Evolutionary conservation across 2,888 invertebrate species (phyloP), one percentile per base, ranked within the genome.

Genomic region (Heliothis peltigera): DNA sequence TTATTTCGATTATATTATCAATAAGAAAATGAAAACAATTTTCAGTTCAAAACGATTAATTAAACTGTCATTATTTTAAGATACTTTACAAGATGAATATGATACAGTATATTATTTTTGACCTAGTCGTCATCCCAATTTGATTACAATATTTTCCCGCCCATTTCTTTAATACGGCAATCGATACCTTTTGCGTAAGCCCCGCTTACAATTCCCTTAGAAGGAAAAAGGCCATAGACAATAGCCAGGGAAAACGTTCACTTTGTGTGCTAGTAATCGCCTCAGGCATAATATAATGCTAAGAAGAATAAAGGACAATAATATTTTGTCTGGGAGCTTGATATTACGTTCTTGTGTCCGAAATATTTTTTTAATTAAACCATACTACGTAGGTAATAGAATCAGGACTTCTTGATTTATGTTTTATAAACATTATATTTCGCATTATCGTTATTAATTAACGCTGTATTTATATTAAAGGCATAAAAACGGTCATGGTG

Each of bases 181-280:
- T 46, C 39, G 66, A 60, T 42, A 47, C 18, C 15, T 60, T 64
- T 44, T n/a, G 35, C n/a, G 12, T 39, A 47, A 52, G 25, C 42
- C 52, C 43, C n/a, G 6, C 17, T 55, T 35, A 56, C 46, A 21
- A 47, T 52, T 52, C 52, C 51, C 52, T 32, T 52, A 35, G 18
- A 56, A 22, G 18, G 28, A 43, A 25, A 46, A 42, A 46, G 8
- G 28, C 19, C 44, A 47, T 25, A 46, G 18, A 61, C 39, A 65
- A 66, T 42, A 17, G 18, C n/a, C 15, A 32, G 48, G 53, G 44
- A 43, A 63, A 56, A 69, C 42, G 21, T 52, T 56, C 28, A 49
- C 39, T 18, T 51, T 3, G 7, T 48, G 32, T 51, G 39, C 19
- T 7, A 42, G 28, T 55, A 44, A 67, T 42, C 39, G 15, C 22